Evolutionary conservation across 2,797 vertebrate genomes (phyloP).

Genomic region (Champsocephalus gunnari): DNA sequence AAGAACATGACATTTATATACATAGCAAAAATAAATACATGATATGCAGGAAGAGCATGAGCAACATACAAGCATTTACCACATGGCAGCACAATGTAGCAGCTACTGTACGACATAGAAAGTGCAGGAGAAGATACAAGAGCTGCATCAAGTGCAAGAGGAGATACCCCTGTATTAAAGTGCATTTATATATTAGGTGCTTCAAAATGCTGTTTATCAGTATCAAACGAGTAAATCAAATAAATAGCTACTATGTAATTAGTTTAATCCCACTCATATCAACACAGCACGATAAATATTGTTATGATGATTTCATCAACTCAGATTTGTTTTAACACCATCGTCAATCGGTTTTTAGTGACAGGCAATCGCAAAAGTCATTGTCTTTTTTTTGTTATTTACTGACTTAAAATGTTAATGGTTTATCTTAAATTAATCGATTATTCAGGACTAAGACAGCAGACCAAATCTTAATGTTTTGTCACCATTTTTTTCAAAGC

Average conservation of each 20-base stretch:
- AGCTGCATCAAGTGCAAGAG: too few relatives aligned
- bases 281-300: background rate
- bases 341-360: background rate
- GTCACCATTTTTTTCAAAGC: background rate
- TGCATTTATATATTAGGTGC: background rate
- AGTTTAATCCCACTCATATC: slow-evolving; percentile 1
- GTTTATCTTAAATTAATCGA: background rate
- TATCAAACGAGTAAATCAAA: background rate
- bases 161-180: too few relatives aligned
- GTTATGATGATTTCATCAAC: slow-evolving; percentile 1
- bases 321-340: background rate
- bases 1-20: too few relatives aligned
- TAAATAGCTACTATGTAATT: background rate
- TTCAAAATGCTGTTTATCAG: slow-evolving; percentile 16
- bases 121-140: too few relatives aligned
- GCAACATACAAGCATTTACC: too few relatives aligned
- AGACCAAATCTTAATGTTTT: background rate
- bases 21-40: too few relatives aligned
- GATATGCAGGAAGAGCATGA: too few relatives aligned
- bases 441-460: background rate
- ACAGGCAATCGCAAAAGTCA: background rate
- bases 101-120: too few relatives aligned
- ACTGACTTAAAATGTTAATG: background rate
- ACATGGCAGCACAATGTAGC: too few relatives aligned
- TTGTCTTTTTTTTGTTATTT: slow-evolving; percentile 5